Evolutionary conservation across 2,888 invertebrate species (phyloP).

Genomic region (Phyllotreta cruciferae): DNA sequence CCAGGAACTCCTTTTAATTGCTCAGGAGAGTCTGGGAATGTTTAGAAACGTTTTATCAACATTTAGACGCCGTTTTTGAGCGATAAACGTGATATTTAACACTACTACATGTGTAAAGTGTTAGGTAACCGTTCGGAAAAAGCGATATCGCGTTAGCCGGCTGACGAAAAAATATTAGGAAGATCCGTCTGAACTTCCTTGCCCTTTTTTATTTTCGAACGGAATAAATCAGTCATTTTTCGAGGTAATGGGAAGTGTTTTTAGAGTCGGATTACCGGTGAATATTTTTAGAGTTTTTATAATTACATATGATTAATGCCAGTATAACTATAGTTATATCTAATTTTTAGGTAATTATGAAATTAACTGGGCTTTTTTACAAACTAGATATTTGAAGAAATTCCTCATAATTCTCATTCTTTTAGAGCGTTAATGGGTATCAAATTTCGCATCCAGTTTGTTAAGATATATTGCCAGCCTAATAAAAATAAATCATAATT

Average conservation of each 20-base stretch:
- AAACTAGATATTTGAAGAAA: background rate
- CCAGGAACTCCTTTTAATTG: slow-evolving; percentile 30
- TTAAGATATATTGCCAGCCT: slow-evolving; percentile 32
- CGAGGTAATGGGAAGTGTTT: slow-evolving; percentile 4
- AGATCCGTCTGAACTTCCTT: slow-evolving; percentile 21
- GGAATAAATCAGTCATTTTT: slow-evolving; percentile 19
- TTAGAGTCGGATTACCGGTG: slow-evolving; percentile 8
- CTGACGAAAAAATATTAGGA: slow-evolving; percentile 29
- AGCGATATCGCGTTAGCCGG: slow-evolving; percentile 28
- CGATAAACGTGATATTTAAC: slow-evolving; percentile 37
- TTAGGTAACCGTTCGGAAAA: slow-evolving; percentile 33
- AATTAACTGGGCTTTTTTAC: too few species aligned
- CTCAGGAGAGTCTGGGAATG: slow-evolving; percentile 21
- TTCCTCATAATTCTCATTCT: slow-evolving; percentile 12
- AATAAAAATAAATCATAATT: slow-evolving; percentile 35
- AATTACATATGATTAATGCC: slow-evolving; percentile 1
- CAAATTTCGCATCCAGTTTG: slow-evolving; percentile 26
- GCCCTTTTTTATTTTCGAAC: slow-evolving; percentile 21
- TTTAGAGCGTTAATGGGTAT: too few species aligned
- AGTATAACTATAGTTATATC: too few species aligned
- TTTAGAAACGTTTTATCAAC: slow-evolving; percentile 30
- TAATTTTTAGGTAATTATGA: too few species aligned
- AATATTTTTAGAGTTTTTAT: slow-evolving; percentile 13
- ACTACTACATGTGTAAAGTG: slow-evolving; percentile 45
- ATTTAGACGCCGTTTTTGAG: slow-evolving; percentile 34